phyloP scores from a whole-genome alignment of 1,140 invertebrate genomes.

The Lepidurus arcticus region DNA sequence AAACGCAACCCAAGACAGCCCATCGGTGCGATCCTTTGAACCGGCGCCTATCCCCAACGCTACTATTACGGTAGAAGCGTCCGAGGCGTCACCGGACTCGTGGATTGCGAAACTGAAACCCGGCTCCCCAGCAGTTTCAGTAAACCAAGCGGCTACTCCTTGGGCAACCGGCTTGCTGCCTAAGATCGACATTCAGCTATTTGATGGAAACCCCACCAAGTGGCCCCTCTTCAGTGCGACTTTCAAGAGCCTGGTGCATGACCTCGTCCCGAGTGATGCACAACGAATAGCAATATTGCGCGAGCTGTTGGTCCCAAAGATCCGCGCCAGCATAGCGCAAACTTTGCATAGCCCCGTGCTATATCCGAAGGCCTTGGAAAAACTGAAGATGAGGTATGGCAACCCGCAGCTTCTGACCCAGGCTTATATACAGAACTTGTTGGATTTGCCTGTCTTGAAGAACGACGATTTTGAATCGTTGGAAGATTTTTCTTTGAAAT shows the following conservation, averaged over 20 bases:
- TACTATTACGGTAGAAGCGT: background rate
- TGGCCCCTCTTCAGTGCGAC: background rate
- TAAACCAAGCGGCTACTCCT: background rate
- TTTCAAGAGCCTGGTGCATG: slow-evolving; percentile 27
- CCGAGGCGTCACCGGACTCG: background rate
- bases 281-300: slow-evolving; percentile 20
- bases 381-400: background rate
- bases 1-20: background rate
- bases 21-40: background rate
- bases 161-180: slow-evolving; percentile 15
- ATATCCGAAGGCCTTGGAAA: background rate
- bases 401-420: slow-evolving; percentile 15
- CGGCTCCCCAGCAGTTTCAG: background rate
- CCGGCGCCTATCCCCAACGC: background rate
- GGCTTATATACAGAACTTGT: background rate
- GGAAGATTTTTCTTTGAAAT: background rate
- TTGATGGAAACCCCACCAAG: slow-evolving; percentile 2
- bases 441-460: background rate
- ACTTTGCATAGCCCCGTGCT: background rate
- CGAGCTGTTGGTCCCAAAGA: slow-evolving; percentile 22
- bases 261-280: slow-evolving; percentile 21
- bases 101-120: background rate
- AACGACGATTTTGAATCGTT: slow-evolving; percentile 12
- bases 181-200: slow-evolving; percentile 6
- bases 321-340: slow-evolving; percentile 22